A percentile compares a stretch with the other conserved stretches of the same genome.
phyloP scores from a whole-genome alignment of 1,140 invertebrate genomes.

The Melitaea cinxia region DNA sequence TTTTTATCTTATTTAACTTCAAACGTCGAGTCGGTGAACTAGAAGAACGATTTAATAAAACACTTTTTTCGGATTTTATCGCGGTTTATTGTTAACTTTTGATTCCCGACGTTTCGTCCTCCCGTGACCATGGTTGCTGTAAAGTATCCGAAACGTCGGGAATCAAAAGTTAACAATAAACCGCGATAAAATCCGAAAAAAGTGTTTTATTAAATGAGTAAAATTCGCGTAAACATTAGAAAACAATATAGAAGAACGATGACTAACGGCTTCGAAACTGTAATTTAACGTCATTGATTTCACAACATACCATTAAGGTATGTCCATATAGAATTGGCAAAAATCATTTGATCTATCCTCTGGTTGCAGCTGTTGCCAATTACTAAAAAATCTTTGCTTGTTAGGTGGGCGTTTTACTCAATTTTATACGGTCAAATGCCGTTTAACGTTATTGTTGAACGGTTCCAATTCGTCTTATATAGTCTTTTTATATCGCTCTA shows the following conservation, averaged over 20 bases:
- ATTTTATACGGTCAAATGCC: conserved; percentile 44
- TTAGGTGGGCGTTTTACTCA: conserved; percentile 51
- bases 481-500: conserved; percentile 43
- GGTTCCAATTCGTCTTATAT: conserved; percentile 47
- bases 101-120: too few species aligned
- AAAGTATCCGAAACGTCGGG: too few species aligned
- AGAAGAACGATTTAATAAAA: too few species aligned
- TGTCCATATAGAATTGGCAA: conserved; percentile 48
- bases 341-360: conserved; percentile 48
- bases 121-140: too few species aligned
- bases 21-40: conserved; percentile 17
- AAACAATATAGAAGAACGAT: too few species aligned
- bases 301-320: conserved; percentile 55
- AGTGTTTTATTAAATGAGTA: too few species aligned
- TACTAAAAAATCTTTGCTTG: conserved; percentile 53
- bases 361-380: conserved; percentile 51
- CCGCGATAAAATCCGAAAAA: too few species aligned
- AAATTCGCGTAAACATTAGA: too few species aligned
- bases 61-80: too few species aligned
- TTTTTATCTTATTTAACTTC: conserved; percentile 21
- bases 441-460: conserved; percentile 48
- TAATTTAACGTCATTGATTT: conserved; percentile 60
- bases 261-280: conserved; percentile 35
- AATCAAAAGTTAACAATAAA: too few species aligned
- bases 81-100: too few species aligned